Base-by-base conservation (phyloP, 2,888 invertebrate species). In the Sthenelais limicola region DNA sequence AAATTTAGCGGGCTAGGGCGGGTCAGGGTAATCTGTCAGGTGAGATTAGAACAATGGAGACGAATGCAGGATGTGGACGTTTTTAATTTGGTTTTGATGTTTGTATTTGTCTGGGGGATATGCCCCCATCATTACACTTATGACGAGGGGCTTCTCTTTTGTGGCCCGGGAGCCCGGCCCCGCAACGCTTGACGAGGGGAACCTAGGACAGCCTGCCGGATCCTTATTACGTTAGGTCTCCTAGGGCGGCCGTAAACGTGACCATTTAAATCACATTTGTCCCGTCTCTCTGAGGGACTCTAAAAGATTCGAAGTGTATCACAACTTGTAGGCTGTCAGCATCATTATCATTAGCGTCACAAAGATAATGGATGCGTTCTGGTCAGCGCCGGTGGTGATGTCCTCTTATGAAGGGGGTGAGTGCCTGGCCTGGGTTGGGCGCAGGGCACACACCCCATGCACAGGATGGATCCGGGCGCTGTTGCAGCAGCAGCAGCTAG, bases 321-420 rank as follows among this genome's bases (percentile, higher is more conserved):
- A 38, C 62, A 62, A 62, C 62, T 35, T 62, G 62, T 62, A 62
- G 26, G 38, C 62, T 62, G 62, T 62, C 62, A 62, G 62, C n/a
- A 62, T 62, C 62, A 62, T 62, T 62, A 62, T 62, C 62, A 62
- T 62, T 62, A 62, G 43, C 62, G 62, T 62, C 62, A 62, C 38
- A n/a, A 21, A 28, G 62, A 35, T 62, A 62, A 62, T 62, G 62
- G 62, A 62, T 62, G 62, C 24, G 24, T 38, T 24, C 9, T 24
- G 26, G 21, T 18, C 21, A 24, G 24, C 62, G 62, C 62, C 62
- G 35, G 26, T 38, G 62, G 62, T 62, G 62, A 26, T 3, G 52
- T n/a, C n/a, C n/a, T n/a, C n/a, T n/a, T n/a, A n/a, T n/a, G n/a
- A n/a, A n/a, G n/a, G n/a, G n/a, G n/a, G n/a, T n/a, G n/a, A n/a